A percentile compares a stretch with the other conserved stretches of the same genome.
Evolutionary conservation across 1,140 invertebrate species (phyloP).

Genomic region (Brachionus sp.): DNA sequence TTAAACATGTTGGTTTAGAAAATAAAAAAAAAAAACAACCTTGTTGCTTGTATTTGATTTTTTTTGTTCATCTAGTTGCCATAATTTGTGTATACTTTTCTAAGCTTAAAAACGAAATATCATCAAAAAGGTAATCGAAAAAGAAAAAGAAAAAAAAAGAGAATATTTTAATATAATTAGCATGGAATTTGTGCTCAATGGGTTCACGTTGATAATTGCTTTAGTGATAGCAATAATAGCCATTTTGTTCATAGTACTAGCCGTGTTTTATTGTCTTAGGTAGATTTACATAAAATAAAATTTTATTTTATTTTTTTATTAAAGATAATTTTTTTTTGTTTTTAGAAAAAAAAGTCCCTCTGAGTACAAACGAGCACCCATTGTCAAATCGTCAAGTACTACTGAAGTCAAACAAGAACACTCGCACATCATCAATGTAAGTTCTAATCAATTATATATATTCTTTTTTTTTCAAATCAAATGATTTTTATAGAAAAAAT

Average conservation of each 20-base stretch:
- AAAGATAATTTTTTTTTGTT: neutral
- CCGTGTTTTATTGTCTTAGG: slow-evolving; percentile 17
- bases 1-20: slow-evolving; percentile 2
- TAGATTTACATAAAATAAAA: neutral
- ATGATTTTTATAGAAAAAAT: neutral
- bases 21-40: neutral
- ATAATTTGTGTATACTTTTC: neutral
- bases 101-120: neutral
- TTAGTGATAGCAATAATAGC: neutral
- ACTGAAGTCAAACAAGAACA: neutral
- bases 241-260: neutral
- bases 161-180: neutral
- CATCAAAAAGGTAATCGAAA: neutral
- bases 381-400: neutral
- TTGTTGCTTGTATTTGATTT: neutral
- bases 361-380: neutral
- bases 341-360: neutral
- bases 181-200: neutral
- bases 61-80: neutral
- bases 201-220: slow-evolving; percentile 20
- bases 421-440: neutral
- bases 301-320: neutral
- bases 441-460: neutral
- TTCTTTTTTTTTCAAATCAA: neutral
- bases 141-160: neutral